These are phyloP conservation scores for Odontophorus gujanensis DNA, from an alignment of 2,113 vertebrate species.

Conservation along the genomic window DNA sequence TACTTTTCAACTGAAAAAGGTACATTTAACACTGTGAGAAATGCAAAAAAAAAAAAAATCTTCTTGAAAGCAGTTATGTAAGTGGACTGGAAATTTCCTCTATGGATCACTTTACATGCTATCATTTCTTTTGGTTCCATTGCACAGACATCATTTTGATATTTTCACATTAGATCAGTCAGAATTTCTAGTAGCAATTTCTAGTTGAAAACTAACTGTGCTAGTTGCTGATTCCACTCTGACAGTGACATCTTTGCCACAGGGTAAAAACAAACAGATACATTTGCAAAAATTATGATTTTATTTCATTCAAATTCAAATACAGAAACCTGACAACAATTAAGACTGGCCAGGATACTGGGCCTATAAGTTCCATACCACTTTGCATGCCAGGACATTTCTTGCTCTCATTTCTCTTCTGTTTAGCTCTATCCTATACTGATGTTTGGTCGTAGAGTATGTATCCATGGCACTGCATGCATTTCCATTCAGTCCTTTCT, in stretches of 20 bases:
- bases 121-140: neutral
- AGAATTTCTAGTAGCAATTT: neutral
- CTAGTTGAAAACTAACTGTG: neutral
- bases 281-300: neutral
- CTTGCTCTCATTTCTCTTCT: neutral
- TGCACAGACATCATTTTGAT: neutral
- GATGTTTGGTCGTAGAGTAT: neutral
- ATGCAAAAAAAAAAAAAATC: neutral
- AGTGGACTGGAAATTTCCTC: neutral
- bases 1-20: neutral
- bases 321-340: neutral
- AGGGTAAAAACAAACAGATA: neutral
- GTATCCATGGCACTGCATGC: neutral
- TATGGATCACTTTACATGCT: neutral
- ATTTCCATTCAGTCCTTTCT: neutral
- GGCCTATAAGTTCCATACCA: neutral
- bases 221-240: neutral
- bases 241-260: neutral
- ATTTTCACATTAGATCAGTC: neutral
- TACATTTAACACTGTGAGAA: constrained; percentile 4
- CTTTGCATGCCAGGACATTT: neutral
- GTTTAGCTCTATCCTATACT: neutral
- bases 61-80: neutral
- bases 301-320: neutral
- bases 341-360: neutral